Base-by-base conservation (phyloP, 2,888 invertebrate species). In the Serrognathus titanus region DNA sequence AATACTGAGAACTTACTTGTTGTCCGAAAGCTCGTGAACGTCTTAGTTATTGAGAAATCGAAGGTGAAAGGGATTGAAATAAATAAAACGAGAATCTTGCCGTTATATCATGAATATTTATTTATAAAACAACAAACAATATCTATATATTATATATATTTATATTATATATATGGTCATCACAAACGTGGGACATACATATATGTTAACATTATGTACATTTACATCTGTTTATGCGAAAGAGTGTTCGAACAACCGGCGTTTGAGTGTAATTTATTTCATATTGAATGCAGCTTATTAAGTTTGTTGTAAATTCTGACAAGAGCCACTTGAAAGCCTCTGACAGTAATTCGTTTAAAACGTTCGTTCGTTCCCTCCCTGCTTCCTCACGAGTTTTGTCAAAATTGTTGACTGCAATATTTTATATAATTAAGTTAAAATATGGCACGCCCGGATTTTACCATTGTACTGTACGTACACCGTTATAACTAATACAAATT, bases 81-180 rank as follows among this genome's bases (percentile, higher is more conserved):
- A 31, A 43, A 43, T 43, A 16, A 43, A 43, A 43, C 43, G 8
- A 40, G 5, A 31, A 40, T 40, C 12, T 40, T 12, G 20, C 9
- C 13, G 24, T 51, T 50, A 49, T 59, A 11, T 43, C 9, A 4
- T 11, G 13, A 43, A 63, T 53, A 58, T 67, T 68, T 66, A 66
- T 68, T 68, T 68, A 68, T 65, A 68, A 68, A 68, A 68, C 68
- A 68, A 68, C 66, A 65, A 68, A 68, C 68, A 67, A 62, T 67
- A 63, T 64, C 64, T 67, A 66, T 64, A 61, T 66, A 63, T 58
- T 62, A 57, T 62, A 60, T 68, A 66, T 63, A 55, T 62, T 61
- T 53, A 53, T 59, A 55, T 52, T 57, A 59, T 64, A 61, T 65
- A 63, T 60, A 62, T 58, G 51, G 58, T 61, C 62, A 64, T 67